Evolutionary conservation across 2,113 vertebrate species (phyloP).

Genomic region (Istiophorus platypterus): DNA sequence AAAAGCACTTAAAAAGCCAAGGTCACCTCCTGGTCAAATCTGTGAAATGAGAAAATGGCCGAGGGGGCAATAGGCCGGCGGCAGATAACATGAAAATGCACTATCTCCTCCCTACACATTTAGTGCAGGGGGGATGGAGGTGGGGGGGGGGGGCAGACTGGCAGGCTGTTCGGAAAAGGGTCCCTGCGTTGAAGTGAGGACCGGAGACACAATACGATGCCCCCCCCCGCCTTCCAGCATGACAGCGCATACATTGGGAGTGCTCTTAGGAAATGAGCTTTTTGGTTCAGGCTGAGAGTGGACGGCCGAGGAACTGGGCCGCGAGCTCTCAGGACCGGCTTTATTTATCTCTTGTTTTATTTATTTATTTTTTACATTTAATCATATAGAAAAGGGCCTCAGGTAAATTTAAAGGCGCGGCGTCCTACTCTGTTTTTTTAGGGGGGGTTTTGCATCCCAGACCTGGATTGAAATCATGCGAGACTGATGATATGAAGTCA

Average conservation of each 20-base stretch:
- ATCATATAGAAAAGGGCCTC: conserved; percentile 32
- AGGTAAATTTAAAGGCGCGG: conserved; percentile 40
- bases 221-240: conserved; percentile 69
- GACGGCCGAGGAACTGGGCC: conserved; percentile 34
- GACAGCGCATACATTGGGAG: conserved; percentile 58
- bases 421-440: background rate
- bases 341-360: too few relatives aligned
- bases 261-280: conserved; percentile 71
- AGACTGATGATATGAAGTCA: background rate
- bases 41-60: conserved; percentile 84
- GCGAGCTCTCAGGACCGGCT: conserved; percentile 26
- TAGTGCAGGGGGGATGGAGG: conserved; percentile 54
- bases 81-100: conserved; percentile 85
- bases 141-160: too few relatives aligned
- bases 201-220: conserved; percentile 72
- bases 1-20: conserved; percentile 83
- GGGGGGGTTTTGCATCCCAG: too few relatives aligned
- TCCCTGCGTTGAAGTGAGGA: conserved; percentile 54
- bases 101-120: conserved; percentile 82
- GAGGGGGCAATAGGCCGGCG: conserved; percentile 72
- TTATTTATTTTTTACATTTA: conserved; percentile 43
- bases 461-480: background rate
- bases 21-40: conserved; percentile 83
- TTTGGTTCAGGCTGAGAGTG: conserved; percentile 42
- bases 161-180: conserved; percentile 66